Conservation (phyloP, 2,888 invertebrate genomes). For the Leucophenga montana region DNA sequence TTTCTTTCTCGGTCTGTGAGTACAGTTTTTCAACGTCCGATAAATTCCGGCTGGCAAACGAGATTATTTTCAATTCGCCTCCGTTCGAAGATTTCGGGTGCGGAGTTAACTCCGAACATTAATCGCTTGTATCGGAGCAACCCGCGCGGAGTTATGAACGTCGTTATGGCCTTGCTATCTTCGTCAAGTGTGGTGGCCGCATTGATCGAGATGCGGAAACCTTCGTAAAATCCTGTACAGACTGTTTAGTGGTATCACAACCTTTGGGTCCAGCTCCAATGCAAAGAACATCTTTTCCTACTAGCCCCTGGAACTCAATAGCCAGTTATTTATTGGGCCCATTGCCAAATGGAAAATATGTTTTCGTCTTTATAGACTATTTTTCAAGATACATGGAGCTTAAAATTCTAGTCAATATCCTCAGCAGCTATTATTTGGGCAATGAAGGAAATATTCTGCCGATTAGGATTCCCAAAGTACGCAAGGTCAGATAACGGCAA, state of each 20-base stretch:
- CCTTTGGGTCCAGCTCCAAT: conserved; percentile 37
- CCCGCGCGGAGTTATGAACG: not conserved
- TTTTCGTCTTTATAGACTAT: conserved; percentile 7
- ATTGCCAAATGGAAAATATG: not conserved
- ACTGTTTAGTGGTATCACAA: no score
- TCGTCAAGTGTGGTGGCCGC: no score
- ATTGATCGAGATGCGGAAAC: no score
- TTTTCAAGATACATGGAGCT: conserved; percentile 1
- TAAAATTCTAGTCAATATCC: conserved; percentile 4
- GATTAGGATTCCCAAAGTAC: conserved; percentile 3
- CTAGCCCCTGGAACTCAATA: conserved; percentile 27
- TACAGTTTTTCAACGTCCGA: conserved; percentile 58
- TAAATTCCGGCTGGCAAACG: conserved; percentile 50
- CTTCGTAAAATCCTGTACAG: no score
- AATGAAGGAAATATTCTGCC: conserved; percentile 25
- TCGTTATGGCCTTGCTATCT: no score
- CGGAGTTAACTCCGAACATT: no score
- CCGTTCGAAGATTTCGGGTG: no score
- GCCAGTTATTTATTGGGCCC: conserved; percentile 17
- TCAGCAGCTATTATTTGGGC: conserved; percentile 5
- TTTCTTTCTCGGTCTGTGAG: conserved; percentile 6
- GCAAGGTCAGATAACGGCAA: conserved; percentile 18
- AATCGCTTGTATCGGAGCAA: no score
- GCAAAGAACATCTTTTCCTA: no score
- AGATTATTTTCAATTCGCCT: conserved; percentile 26